These are phyloP conservation scores for Brachionichthys hirsutus DNA, from an alignment of 2,113 vertebrate species.

Conservation along the genomic window DNA sequence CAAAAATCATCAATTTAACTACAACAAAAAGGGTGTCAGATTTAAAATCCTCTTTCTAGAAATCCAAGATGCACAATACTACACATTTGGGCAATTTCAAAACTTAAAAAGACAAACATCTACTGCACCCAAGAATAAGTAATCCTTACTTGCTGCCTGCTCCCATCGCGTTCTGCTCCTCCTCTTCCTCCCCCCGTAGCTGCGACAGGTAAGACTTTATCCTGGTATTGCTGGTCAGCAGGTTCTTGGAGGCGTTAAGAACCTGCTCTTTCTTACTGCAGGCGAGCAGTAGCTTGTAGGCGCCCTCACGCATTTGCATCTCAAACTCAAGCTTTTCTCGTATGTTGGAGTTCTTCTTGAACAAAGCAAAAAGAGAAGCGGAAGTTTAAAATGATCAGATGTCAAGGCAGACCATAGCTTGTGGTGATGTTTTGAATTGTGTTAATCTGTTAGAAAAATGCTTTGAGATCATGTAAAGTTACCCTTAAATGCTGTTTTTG, in stretches of 20 bases:
- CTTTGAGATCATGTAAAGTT: conserved; percentile 4
- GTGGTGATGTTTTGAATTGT: neutral
- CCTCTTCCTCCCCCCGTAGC: conserved; percentile 66
- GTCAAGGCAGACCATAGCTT: neutral
- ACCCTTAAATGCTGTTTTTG: conserved; percentile 10
- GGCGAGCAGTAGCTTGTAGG: conserved; percentile 86
- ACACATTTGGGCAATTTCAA: no score
- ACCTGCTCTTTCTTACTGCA: conserved; percentile 88
- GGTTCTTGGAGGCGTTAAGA: conserved; percentile 85
- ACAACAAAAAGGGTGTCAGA: neutral
- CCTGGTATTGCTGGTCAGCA: conserved; percentile 87
- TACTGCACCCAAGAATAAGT: neutral
- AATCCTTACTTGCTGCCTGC: conserved; percentile 63
- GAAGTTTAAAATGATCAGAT: neutral
- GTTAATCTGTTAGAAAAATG: neutral
- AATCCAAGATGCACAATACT: no score
- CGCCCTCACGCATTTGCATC: conserved; percentile 87
- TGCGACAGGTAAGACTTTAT: conserved; percentile 79
- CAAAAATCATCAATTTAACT: neutral
- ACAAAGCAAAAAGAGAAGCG: neutral
- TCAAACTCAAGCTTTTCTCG: conserved; percentile 90
- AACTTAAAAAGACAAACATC: neutral
- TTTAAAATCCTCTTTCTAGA: neutral
- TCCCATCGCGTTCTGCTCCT: conserved; percentile 31
- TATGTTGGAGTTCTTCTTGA: conserved; percentile 74